phyloP scores from a whole-genome alignment of 2,113 vertebrate genomes.

The Labeo catla region DNA sequence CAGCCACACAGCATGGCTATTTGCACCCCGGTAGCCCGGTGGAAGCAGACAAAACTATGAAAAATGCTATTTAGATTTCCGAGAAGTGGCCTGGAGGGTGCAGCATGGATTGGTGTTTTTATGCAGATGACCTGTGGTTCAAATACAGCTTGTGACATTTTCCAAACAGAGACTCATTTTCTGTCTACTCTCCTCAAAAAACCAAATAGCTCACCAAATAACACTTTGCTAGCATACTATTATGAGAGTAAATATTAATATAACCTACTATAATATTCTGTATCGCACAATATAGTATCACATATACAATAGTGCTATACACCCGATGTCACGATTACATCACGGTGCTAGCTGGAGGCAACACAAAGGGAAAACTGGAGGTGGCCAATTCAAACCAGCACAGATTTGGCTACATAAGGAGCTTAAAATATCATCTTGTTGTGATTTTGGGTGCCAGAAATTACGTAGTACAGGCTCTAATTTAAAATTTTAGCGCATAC shows the following conservation, averaged over 20 bases:
- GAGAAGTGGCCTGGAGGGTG: background rate
- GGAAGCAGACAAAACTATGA: background rate
- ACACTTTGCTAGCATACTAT: background rate
- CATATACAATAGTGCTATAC: background rate
- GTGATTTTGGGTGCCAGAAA: no score
- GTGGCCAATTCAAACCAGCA: no score
- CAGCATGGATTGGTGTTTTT: background rate
- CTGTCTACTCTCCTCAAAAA: background rate
- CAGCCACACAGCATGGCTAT: constrained; percentile 12
- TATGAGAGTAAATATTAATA: background rate
- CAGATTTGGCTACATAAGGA: no score
- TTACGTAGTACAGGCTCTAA: no score
- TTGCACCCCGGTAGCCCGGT: background rate
- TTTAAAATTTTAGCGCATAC: no score
- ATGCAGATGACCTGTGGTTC: background rate
- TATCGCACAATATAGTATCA: background rate
- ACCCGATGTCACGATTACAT: no score
- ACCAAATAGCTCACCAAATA: background rate
- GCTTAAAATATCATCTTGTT: no score
- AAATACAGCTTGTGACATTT: background rate
- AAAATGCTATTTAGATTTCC: constrained; percentile 1
- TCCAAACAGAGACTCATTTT: background rate
- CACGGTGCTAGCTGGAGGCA: no score
- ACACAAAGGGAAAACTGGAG: no score
- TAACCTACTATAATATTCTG: background rate